A percentile compares a stretch with the other conserved stretches of the same genome.
Conservation (phyloP, 2,797 vertebrate species). For the Aplochiton taeniatus region DNA sequence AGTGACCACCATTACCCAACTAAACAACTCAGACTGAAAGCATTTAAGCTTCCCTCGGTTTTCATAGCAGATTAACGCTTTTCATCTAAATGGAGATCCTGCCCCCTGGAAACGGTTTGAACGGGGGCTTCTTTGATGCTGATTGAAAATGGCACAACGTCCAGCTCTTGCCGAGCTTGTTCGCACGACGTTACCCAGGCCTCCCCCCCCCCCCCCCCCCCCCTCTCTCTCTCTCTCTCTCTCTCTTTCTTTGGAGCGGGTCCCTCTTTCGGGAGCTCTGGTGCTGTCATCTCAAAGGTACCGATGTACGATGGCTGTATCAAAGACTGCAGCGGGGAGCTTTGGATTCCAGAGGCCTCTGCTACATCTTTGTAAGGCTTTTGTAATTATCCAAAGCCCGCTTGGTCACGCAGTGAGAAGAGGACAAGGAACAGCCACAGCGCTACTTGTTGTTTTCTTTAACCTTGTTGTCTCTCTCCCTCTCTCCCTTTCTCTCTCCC, state of each 20-base stretch:
- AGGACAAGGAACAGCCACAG: constrained; percentile 36
- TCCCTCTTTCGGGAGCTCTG: constrained; percentile 21
- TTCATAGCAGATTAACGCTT: constrained; percentile 38
- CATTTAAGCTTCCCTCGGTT: constrained; percentile 36
- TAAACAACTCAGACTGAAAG: constrained; percentile 47
- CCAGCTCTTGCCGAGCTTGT: constrained; percentile 34
- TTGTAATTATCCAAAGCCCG: constrained; percentile 35
- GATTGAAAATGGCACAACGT: constrained; percentile 55
- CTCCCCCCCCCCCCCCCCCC: constrained; percentile 31
- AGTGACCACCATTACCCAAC: constrained; percentile 27
- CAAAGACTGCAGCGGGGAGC: background rate
- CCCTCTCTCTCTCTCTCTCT: too few relatives aligned
- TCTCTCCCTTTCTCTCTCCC: constrained; percentile 6
- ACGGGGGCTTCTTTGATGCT: constrained; percentile 43
- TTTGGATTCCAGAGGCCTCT: constrained; percentile 7
- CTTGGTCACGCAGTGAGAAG: constrained; percentile 23
- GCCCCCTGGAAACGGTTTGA: constrained; percentile 28
- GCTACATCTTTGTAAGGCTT: constrained; percentile 37
- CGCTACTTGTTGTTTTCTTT: constrained; percentile 51
- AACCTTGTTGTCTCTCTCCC: constrained; percentile 44
- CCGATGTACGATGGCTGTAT: background rate
- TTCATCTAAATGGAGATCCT: constrained; percentile 48
- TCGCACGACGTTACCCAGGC: constrained; percentile 51
- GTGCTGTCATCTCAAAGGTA: background rate
- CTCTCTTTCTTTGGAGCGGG: constrained; percentile 28